Base-by-base conservation (phyloP, 2,888 invertebrate species). In the Caradrina clavipalpis region DNA sequence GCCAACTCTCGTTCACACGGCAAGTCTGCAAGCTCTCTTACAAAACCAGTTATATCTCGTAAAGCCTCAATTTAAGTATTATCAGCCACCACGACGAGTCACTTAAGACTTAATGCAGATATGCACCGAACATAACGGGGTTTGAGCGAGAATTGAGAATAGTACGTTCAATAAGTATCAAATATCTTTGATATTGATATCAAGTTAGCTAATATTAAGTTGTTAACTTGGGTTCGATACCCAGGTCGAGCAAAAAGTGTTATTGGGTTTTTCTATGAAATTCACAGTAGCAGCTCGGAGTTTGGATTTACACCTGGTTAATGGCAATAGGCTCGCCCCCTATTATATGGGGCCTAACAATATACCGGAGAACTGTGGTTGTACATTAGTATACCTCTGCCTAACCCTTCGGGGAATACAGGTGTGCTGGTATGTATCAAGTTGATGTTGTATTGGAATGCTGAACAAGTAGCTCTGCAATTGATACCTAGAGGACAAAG, bases 101-200 rank as follows among this genome's bases (percentile, higher is more conserved):
- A 88, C 87, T 91, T 88, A 87, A 77, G 72, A 76, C 84, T 86
- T 73, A 62, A 85, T 87, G 87, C 86, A 87, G 88, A 88, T 77
- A 76, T 19, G 63, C n/a, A 53, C 54, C 58, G 61, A 22, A 60
- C 56, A 67, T 78, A 73, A 68, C 68, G 56, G 79, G 35, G 59
- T 35, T 39, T 77, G 50, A 62, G 2, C 47, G 42, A 6, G 19
- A n/a, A 78, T 78, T 54, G 65, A 49, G 45, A 72, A 71, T 72
- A 62, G 19, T 65, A 47, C 21, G 47, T 53, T 10, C 53, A 76
- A 39, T 53, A 55, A 51, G 70, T 77, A 80, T 80, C 76, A 39
- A 19, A 76, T 77, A 31, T 75, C 80, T 57, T 22, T 21, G 54
- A 77, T 66, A 59, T 21, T 47, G 50, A 63, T 65, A 54, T 51